Evolutionary conservation across 2,888 invertebrate genomes (phyloP).

Genomic region (Nephrotoma appendiculata): DNA sequence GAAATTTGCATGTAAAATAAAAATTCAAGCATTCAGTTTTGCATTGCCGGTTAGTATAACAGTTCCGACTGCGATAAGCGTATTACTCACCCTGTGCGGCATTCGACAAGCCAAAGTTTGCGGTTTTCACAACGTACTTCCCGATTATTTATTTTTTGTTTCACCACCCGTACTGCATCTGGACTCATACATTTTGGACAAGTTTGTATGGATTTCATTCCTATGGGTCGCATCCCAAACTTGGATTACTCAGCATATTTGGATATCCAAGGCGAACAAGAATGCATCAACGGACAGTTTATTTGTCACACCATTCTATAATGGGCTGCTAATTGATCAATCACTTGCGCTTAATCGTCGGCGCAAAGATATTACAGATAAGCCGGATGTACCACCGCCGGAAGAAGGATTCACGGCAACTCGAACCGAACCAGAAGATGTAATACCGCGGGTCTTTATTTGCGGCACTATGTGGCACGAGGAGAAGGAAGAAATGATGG

Average conservation of each 20-base stretch:
- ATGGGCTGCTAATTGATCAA: conserved; percentile 69
- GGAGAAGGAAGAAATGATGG: conserved; percentile 77
- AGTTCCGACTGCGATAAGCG: conserved; percentile 55
- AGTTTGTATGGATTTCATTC: conserved; percentile 65
- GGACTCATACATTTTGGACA: conserved; percentile 39
- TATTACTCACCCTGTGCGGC: conserved; percentile 52
- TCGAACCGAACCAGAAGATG: conserved; percentile 20
- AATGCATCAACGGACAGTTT: conserved; percentile 73
- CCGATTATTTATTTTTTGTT: conserved; percentile 74
- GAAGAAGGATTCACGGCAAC: not conserved
- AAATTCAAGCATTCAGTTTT: conserved; percentile 78
- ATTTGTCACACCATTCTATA: conserved; percentile 73
- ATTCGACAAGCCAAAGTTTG: conserved; percentile 51
- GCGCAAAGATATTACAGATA: conserved; percentile 40
- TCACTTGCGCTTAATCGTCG: conserved; percentile 69
- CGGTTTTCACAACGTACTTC: conserved; percentile 47
- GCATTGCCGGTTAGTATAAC: conserved; percentile 68
- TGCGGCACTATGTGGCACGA: conserved; percentile 97
- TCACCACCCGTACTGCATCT: conserved; percentile 51
- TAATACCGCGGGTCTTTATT: conserved; percentile 29
- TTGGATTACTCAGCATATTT: conserved; percentile 77
- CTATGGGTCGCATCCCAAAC: conserved; percentile 69
- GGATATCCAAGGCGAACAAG: conserved; percentile 69
- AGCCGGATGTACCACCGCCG: not conserved
- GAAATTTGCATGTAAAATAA: conserved; percentile 77